Base-by-base conservation (phyloP, 2,113 vertebrate genomes). In the Nycticorax nycticorax region DNA sequence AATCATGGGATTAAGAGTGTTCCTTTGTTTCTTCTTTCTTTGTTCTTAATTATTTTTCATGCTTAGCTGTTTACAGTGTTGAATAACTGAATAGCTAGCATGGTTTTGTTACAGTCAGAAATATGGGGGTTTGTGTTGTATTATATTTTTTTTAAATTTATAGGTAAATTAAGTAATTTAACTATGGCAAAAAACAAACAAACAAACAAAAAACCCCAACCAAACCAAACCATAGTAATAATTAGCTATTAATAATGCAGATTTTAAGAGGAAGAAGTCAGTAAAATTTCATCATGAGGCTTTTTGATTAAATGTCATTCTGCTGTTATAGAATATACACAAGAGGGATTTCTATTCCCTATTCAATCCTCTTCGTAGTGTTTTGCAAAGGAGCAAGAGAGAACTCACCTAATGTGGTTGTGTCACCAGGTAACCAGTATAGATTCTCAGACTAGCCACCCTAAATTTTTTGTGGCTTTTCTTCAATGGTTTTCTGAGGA, bases 71-170 rank as follows among this genome's bases (percentile, higher is more conserved):
- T 66, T 43, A 48, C 6, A 14, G 7, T 41, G 8, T 27, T 81
- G 33, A 57, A 45, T 63, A 79, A 60, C 33, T 41, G 45, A 71
- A 66, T 41, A 71, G 15, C 7, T 79, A 50, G 6, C 21, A 52
- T 35, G 22, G 12, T 26, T 68, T 68, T 71, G 12, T 59, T 43
- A 76, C 22, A 15, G 39, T 62, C 1, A 3, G 21, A 89, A 81
- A 55, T n/a, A 28, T 0, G 0, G 3, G 4, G 3, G 5, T 18
- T 28, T 45, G 35, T 53, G 14, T 48, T 30, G 5, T 18, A 28
- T 32, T 53, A 4, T 41, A 41, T 53, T 81, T 43, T 39, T 27
- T 3, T 28, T 30, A 52, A 57, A 41, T 11, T 32, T 35, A 60
- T 3, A 32, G 6, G 7, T 56, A 77, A 77, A 53, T 33, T 6